These are phyloP conservation scores for Onychomys arenicola DNA, from an alignment of 2,797 vertebrate species.

Conservation along the genomic window DNA sequence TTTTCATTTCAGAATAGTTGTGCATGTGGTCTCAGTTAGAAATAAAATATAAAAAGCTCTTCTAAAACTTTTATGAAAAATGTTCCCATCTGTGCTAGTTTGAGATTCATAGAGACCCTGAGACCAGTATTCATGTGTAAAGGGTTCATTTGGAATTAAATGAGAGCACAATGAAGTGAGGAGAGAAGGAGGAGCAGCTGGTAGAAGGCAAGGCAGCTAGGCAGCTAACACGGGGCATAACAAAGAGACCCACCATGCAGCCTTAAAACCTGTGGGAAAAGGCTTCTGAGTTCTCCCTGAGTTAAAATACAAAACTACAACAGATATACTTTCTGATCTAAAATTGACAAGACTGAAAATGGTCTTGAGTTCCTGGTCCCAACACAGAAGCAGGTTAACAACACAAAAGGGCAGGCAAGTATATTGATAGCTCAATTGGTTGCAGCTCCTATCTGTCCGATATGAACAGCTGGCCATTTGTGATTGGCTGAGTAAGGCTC, in stretches of 20 bases:
- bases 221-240: not conserved
- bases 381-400: not conserved
- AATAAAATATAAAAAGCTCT: not conserved
- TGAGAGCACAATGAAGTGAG: not conserved
- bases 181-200: not conserved
- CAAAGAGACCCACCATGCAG: not conserved
- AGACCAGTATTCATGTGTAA: not conserved
- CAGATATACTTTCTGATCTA: not conserved
- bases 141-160: conserved; percentile 17
- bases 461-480: not conserved
- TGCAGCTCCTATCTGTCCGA: no score
- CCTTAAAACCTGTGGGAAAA: not conserved
- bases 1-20: conserved; percentile 50
- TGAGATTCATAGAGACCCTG: not conserved
- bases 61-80: not conserved
- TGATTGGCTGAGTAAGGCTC: not conserved
- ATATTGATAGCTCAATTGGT: not conserved
- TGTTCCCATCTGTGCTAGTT: not conserved
- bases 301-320: not conserved
- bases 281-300: not conserved
- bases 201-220: not conserved
- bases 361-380: not conserved
- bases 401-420: not conserved
- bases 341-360: not conserved
- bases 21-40: not conserved